Conservation (phyloP, 2,797 vertebrate genomes). For the Choloepus didactylus region DNA sequence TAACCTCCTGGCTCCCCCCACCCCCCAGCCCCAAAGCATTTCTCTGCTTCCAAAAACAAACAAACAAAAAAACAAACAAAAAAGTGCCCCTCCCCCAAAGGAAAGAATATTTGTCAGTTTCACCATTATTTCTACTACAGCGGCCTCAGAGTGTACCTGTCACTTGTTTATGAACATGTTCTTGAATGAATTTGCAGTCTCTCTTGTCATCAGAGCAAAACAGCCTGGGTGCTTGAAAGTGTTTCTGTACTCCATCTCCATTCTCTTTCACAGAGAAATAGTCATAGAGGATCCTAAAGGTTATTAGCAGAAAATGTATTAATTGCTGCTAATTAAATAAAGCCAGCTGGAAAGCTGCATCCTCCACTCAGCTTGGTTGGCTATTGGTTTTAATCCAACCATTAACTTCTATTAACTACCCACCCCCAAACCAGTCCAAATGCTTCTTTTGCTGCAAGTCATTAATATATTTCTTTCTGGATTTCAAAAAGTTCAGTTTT, state of each 20-base stretch:
- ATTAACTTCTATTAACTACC: constrained; percentile 77
- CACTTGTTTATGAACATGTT: constrained; percentile 75
- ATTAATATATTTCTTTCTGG: not conserved
- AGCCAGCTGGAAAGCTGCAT: constrained; percentile 65
- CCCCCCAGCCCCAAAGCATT: constrained; percentile 31
- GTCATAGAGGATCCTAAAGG: constrained; percentile 72
- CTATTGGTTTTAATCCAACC: constrained; percentile 73
- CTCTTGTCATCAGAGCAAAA: constrained; percentile 67
- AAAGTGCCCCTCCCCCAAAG: constrained; percentile 61
- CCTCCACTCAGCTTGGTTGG: constrained; percentile 35
- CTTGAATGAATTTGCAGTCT: constrained; percentile 72
- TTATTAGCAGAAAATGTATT: constrained; percentile 80
- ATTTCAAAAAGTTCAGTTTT: constrained; percentile 42
- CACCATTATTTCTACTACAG: constrained; percentile 67
- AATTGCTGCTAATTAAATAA: constrained; percentile 86
- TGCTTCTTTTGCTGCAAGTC: constrained; percentile 34
- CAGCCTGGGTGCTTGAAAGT: constrained; percentile 23
- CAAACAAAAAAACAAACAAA: not conserved
- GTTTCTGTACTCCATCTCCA: constrained; percentile 49
- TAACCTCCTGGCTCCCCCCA: not conserved
- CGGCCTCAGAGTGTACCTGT: constrained; percentile 36
- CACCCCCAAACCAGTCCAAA: not conserved
- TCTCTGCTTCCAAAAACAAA: constrained; percentile 17
- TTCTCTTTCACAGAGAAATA: constrained; percentile 57
- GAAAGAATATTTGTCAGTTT: constrained; percentile 71